These are phyloP conservation scores for Stegana nigrithorax DNA, from an alignment of 2,888 invertebrate species.

Conservation along the genomic window DNA sequence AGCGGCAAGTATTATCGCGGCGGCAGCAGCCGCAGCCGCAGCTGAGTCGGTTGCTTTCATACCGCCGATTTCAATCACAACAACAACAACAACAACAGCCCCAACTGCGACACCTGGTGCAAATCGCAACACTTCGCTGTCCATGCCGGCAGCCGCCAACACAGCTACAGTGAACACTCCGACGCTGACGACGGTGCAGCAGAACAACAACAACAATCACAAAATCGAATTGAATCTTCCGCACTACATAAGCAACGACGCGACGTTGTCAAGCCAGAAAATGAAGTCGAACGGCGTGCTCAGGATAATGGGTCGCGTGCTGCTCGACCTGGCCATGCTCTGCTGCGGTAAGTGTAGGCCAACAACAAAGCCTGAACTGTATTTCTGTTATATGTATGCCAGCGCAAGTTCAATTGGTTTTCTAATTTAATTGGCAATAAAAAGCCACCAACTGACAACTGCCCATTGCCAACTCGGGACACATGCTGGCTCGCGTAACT, in stretches of 20 bases:
- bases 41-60: constrained; percentile 11
- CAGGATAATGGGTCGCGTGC: constrained; percentile 49
- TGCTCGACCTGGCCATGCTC: constrained; percentile 48
- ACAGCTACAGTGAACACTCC: too few species aligned
- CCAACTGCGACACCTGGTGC: too few species aligned
- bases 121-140: not conserved
- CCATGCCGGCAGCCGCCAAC: not conserved
- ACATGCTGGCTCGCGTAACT: too few species aligned
- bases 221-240: constrained; percentile 54
- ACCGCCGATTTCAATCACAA: not conserved
- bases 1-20: constrained; percentile 39
- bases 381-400: too few species aligned
- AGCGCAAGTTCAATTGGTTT: too few species aligned
- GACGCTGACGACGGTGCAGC: not conserved
- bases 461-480: too few species aligned
- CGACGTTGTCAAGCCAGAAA: constrained; percentile 32
- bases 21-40: constrained; percentile 28
- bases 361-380: too few species aligned
- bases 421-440: too few species aligned
- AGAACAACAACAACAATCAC: constrained; percentile 49
- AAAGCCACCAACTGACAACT: too few species aligned
- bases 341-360: constrained; percentile 59
- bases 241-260: constrained; percentile 38
- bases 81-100: constrained; percentile 24
- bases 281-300: constrained; percentile 44